These are phyloP conservation scores for Pomatostomus ruficeps DNA, from an alignment of 2,113 vertebrate species.

Conservation along the genomic window DNA sequence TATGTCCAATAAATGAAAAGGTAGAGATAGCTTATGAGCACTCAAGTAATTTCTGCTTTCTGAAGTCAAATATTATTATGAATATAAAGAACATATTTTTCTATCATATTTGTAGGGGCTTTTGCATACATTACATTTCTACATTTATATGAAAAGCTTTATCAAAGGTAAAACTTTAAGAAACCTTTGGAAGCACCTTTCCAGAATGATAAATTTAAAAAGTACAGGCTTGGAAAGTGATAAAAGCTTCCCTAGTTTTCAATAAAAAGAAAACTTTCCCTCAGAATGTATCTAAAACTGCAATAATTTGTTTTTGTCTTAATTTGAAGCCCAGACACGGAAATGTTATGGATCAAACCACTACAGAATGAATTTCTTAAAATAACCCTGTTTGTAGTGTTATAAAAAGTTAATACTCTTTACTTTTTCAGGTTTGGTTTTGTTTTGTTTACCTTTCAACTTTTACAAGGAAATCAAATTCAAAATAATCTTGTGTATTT, in stretches of 20 bases:
- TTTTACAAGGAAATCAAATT: background rate
- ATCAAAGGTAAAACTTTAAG: background rate
- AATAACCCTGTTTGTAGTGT: background rate
- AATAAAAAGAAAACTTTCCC: background rate
- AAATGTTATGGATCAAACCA: background rate
- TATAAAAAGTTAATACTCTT: background rate
- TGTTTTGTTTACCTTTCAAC: background rate
- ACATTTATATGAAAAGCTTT: background rate
- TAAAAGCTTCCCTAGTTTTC: background rate
- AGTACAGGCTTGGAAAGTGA: background rate
- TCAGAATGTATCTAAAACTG: background rate
- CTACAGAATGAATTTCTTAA: background rate
- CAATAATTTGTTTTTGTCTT: background rate
- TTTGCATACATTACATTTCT: background rate
- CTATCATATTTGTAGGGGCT: background rate
- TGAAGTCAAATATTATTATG: background rate
- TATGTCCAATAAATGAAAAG: background rate
- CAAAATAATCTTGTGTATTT: background rate
- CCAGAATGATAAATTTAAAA: background rate
- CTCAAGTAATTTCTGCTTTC: background rate
- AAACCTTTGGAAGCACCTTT: background rate
- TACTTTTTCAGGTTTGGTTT: background rate
- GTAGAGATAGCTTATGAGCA: background rate
- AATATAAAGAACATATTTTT: background rate
- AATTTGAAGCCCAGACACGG: background rate